These are phyloP conservation scores for Agrilus biguttatus DNA, from an alignment of 2,888 invertebrate species.

Conservation along the genomic window DNA sequence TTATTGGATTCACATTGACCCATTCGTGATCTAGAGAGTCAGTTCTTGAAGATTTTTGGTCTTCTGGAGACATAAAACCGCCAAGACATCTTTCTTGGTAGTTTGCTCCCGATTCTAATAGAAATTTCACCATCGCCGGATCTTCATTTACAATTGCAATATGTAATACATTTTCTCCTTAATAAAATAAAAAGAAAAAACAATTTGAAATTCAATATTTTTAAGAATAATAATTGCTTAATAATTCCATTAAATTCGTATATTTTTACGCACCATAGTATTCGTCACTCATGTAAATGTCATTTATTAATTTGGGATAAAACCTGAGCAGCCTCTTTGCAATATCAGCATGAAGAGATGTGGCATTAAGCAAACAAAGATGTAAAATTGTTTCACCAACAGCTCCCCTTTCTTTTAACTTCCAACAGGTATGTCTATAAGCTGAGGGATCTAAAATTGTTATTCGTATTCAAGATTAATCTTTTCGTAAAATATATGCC, in stretches of 20 bases:
- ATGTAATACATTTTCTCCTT: slow-evolving; percentile 87
- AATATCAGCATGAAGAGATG: slow-evolving; percentile 81
- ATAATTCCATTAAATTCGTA: background rate
- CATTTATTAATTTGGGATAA: slow-evolving; percentile 92
- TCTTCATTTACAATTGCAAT: slow-evolving; percentile 98
- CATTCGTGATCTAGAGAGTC: slow-evolving; percentile 87
- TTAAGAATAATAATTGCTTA: background rate
- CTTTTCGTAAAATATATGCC: too few relatives aligned
- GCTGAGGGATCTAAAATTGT: slow-evolving; percentile 42
- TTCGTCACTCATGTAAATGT: slow-evolving; percentile 91
- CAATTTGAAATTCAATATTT: background rate
- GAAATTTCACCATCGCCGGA: slow-evolving; percentile 90
- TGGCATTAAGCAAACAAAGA: slow-evolving; percentile 81
- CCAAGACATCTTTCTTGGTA: slow-evolving; percentile 89
- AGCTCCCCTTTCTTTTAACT: slow-evolving; percentile 78
- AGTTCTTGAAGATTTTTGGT: slow-evolving; percentile 79
- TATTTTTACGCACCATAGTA: slow-evolving; percentile 63
- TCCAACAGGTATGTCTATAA: slow-evolving; percentile 84
- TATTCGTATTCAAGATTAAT: too few relatives aligned
- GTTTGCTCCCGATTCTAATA: slow-evolving; percentile 82
- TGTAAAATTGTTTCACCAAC: slow-evolving; percentile 94
- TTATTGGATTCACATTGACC: slow-evolving; percentile 66
- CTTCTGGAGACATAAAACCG: slow-evolving; percentile 95
- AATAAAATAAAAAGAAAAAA: background rate
- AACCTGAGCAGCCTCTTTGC: slow-evolving; percentile 81